Evolutionary conservation across 2,888 invertebrate genomes (phyloP).

Genomic region (Pseudolycoriella hygida): DNA sequence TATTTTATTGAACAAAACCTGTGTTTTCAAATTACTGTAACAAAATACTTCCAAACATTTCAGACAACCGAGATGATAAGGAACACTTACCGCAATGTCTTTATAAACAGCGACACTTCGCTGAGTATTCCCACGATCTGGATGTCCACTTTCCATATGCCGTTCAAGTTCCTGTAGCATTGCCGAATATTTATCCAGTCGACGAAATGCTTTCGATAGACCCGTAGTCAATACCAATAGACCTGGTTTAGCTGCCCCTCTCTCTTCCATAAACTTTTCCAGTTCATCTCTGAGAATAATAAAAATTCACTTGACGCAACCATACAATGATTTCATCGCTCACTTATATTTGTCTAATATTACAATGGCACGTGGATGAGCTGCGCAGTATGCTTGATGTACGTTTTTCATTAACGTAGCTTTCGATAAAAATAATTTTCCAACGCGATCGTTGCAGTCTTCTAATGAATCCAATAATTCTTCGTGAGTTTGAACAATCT

Average conservation of each 20-base stretch:
- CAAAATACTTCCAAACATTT: too few relatives aligned
- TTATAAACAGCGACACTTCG: slow-evolving; percentile 87
- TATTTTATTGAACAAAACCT: too few relatives aligned
- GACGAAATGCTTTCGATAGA: slow-evolving; percentile 85
- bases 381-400: slow-evolving; percentile 76
- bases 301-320: not conserved
- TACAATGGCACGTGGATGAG: slow-evolving; percentile 88
- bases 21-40: too few relatives aligned
- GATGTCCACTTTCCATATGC: slow-evolving; percentile 88
- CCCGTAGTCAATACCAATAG: slow-evolving; percentile 81
- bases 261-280: slow-evolving; percentile 73
- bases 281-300: slow-evolving; percentile 49
- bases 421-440: slow-evolving; percentile 75
- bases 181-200: slow-evolving; percentile 86
- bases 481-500: slow-evolving; percentile 72
- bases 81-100: slow-evolving; percentile 77
- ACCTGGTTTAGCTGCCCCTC: slow-evolving; percentile 71
- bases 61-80: too few relatives aligned
- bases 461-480: slow-evolving; percentile 62
- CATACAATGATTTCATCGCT: slow-evolving; percentile 18
- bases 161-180: slow-evolving; percentile 89
- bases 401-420: slow-evolving; percentile 67
- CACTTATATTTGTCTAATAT: slow-evolving; percentile 86
- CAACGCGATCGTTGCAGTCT: slow-evolving; percentile 67
- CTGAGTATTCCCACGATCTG: slow-evolving; percentile 92